phyloP scores from a whole-genome alignment of 2,888 invertebrate species.

The Drosophila prolongata region DNA sequence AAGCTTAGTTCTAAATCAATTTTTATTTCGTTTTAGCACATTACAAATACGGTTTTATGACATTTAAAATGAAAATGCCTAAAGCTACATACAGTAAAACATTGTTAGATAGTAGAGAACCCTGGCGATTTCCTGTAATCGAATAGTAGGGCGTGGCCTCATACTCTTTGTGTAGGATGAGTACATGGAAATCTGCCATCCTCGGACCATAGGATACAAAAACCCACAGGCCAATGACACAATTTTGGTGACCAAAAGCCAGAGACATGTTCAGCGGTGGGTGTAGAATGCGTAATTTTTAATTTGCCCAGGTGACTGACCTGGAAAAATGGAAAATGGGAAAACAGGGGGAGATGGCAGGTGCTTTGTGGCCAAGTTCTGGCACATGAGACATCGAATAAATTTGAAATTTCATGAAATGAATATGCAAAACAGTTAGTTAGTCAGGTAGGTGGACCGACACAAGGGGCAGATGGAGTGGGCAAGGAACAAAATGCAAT shows the following conservation, averaged over 20 bases:
- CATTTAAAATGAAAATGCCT: neutral
- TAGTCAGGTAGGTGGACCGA: slow-evolving; percentile 9
- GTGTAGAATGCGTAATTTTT: slow-evolving; percentile 44
- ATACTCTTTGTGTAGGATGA: slow-evolving; percentile 10
- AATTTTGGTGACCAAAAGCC: slow-evolving; percentile 36
- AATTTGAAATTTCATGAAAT: slow-evolving; percentile 73
- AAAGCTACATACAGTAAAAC: slow-evolving; percentile 1
- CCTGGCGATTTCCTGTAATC: slow-evolving; percentile 15
- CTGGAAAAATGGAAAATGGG: slow-evolving; percentile 18
- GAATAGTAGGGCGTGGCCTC: slow-evolving; percentile 20
- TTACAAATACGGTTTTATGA: neutral
- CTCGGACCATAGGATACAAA: slow-evolving; percentile 11
- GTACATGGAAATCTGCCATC: slow-evolving; percentile 14
- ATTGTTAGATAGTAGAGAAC: slow-evolving; percentile 6
- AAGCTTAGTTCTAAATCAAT: neutral
- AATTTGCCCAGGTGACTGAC: slow-evolving; percentile 51
- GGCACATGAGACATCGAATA: slow-evolving; percentile 65
- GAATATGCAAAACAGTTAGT: slow-evolving; percentile 74
- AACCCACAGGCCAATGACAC: slow-evolving; percentile 34
- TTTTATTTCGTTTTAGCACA: neutral
- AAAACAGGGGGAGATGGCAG: slow-evolving; percentile 5
- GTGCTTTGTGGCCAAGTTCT: slow-evolving; percentile 31
- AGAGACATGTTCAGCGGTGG: slow-evolving; percentile 13
- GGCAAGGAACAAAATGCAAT: slow-evolving; percentile 23
- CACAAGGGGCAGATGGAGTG: neutral